Base-by-base conservation (phyloP, 2,113 vertebrate species). In the Odontophorus gujanensis region DNA sequence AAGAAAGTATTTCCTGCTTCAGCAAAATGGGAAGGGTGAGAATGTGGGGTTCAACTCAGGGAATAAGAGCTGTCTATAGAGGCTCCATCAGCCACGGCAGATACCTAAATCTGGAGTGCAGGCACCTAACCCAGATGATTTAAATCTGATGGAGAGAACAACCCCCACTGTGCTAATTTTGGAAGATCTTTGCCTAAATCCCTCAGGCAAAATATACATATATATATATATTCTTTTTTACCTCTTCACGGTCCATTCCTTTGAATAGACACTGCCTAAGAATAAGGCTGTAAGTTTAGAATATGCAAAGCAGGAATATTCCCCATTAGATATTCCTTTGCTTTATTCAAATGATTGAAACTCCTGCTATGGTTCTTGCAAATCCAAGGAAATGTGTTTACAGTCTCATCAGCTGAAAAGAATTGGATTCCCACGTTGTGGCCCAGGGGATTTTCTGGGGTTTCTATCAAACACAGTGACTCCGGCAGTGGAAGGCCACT, bases 301-400 rank as follows among this genome's bases (percentile, higher is more conserved):
- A 96, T 97, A 97, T 96, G 96, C 94, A 97, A 96, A 97, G 68
- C 62, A 93, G 92, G 93, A 96, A 92, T 95, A 89, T 88, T 97
- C 87, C 34, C 84, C n/a, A 86, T 97, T 92, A 96, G 93, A 96
- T 91, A 94, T 81, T 84, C 96, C 94, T 96, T 86, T 87, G 89
- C 93, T 96, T 94, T 97, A 97, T 96, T 97, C 97, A 91, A 90
- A 85, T 84, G 93, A 94, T 48, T 96, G 94, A 91, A 93, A 95
- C 83, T 95, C 92, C 87, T 96, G 94, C 92, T 53, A 87, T 79
- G 95, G 92, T 80, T 96, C 95, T 96, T 90, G 80, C 92, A 95
- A 96, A 97, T 96, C 95, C 95, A 91, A 94, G 86, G 94, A 94
- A 97, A 96, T 95, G 88, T 97, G 96, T 97, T 97, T 97, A 97